Base-by-base conservation (phyloP, 1,140 invertebrate species). In the Aradophagus sp. region DNA sequence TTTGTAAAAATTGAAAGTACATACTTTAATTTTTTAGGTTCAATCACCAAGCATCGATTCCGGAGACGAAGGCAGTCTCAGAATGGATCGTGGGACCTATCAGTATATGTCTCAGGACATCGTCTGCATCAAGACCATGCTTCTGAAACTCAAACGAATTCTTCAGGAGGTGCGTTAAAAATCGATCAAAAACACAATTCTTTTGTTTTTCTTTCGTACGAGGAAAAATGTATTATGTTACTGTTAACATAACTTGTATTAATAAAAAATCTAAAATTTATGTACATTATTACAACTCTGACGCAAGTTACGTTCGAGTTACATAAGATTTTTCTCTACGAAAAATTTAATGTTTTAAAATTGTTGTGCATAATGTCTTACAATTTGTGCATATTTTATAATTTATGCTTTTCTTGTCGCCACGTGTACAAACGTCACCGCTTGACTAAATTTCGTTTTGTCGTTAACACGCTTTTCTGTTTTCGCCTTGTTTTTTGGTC, bases 71-170 rank as follows among this genome's bases (percentile, higher is more conserved):
- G 81, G 80, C 5, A 85, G 82, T 47, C 77, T 90, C 3, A 85
- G 85, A 44, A 69, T 91, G 26, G 90, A 91, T 68, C 82, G 87
- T 45, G 88, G 87, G 8, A 89, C 89, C 17, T 91, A 91, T 53
- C 89, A 91, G 45, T 87, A 89, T 38, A 89, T 93, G 81, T 89
- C 89, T 73, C 91, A 93, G 82, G 93, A 94, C 78, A 89, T 93
- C 58, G 91, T 92, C 74, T 89, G 89, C 66, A 90, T 93, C 59
- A 94, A 93, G 86, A 93, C 92, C 14, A 89, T 93, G 88, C 87
- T 93, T 47, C 82, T 93, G 61, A 90, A 92, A 81, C 87, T 94
- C 7, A 92, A 92, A 82, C 87, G 91, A 74, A 89, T 93, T 68
- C 86, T 94, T 83, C 91, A 93, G 87, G 91, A 93, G 88, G 91